phyloP scores from a whole-genome alignment of 2,113 vertebrate genomes.

The Sturnira hondurensis region DNA sequence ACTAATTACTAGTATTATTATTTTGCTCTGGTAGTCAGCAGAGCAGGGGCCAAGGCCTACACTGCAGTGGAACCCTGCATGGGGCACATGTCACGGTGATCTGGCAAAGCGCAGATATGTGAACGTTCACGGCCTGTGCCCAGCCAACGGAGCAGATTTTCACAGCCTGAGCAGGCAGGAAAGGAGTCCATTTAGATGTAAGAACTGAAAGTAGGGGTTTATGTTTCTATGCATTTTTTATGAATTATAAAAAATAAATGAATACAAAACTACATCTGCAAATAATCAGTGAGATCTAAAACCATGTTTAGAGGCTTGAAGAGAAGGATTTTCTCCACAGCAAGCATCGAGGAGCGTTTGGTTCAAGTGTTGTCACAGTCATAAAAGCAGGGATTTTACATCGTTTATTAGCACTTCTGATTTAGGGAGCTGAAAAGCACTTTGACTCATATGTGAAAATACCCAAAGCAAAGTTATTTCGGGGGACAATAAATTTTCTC shows the following conservation, averaged over 20 bases:
- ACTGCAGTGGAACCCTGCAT: background rate
- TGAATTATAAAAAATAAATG: conserved; percentile 68
- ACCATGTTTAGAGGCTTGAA: background rate
- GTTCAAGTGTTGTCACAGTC: conserved; percentile 28
- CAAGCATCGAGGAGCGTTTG: background rate
- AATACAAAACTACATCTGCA: conserved; percentile 57
- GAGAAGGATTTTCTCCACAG: conserved; percentile 45
- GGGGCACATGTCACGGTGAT: background rate
- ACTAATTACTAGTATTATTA: too few relatives aligned
- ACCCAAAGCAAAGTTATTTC: background rate
- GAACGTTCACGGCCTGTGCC: background rate
- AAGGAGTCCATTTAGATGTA: conserved; percentile 32
- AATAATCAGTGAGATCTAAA: conserved; percentile 51
- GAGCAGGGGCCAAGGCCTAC: background rate
- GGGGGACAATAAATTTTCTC: conserved; percentile 5
- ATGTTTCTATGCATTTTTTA: conserved; percentile 56
- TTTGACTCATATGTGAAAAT: conserved; percentile 55
- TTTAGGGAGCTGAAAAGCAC: conserved; percentile 61
- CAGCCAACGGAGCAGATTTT: background rate
- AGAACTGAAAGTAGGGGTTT: conserved; percentile 42
- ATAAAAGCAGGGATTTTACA: conserved; percentile 37
- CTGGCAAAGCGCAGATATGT: background rate
- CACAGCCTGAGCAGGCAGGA: background rate
- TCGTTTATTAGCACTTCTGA: conserved; percentile 64
- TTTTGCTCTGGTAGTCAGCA: background rate